These are phyloP conservation scores for Rhaphigaster nebulosa DNA, from an alignment of 2,888 invertebrate species.

Conservation along the genomic window DNA sequence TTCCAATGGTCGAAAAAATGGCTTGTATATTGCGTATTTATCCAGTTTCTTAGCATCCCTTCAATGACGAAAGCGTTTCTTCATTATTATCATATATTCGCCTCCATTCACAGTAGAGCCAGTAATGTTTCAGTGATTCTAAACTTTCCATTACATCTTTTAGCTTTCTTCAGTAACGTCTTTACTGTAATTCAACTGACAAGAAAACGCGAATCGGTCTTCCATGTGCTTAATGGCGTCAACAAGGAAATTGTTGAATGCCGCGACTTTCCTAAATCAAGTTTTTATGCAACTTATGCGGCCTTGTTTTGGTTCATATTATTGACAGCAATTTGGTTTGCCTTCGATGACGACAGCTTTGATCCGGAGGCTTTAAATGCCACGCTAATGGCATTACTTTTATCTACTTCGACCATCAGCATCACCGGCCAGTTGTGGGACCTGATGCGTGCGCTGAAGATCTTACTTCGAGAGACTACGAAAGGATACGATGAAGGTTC, in stretches of 20 bases:
- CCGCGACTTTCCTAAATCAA: neutral
- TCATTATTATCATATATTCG: neutral
- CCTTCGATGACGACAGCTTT: neutral
- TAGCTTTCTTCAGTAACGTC: neutral
- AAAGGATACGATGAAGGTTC: neutral
- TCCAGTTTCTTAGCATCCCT: neutral
- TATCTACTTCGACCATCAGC: neutral
- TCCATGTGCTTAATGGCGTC: neutral
- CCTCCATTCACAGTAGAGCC: neutral
- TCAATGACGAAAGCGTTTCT: neutral
- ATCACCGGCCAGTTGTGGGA: neutral
- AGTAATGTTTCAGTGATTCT: neutral
- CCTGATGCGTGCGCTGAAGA: neutral
- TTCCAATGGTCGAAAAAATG: neutral
- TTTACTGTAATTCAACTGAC: neutral
- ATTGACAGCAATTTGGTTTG: neutral
- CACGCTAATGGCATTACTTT: neutral
- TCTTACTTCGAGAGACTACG: neutral
- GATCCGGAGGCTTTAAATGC: neutral
- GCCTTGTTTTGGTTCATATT: neutral
- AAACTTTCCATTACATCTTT: neutral
- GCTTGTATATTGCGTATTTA: neutral
- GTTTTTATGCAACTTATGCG: neutral
- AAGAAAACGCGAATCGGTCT: neutral
- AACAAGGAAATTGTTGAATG: neutral